Base-by-base conservation (phyloP, 1,140 invertebrate genomes). In the Dendrolimus kikuchii region DNA sequence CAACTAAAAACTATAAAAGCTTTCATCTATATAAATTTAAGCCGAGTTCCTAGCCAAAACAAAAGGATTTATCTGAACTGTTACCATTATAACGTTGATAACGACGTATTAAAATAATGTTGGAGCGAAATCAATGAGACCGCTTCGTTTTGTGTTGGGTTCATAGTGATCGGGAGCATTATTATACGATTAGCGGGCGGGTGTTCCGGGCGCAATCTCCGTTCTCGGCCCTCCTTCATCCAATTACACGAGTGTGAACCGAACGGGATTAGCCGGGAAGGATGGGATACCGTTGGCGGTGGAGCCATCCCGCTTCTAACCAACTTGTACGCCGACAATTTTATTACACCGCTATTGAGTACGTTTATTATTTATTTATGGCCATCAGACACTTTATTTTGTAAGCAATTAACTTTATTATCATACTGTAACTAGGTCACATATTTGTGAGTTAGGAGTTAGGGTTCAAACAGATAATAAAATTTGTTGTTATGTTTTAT, bases 161-260 rank as follows among this genome's bases (percentile, higher is more conserved):
- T 23, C 23, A 23, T 23, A 23, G 23, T 23, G 23, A 60, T 52
- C 50, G 61, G 55, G 68, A 71, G 67, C 63, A 77, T 79, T 77
- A 81, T 81, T 74, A 81, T 77, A 68, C 73, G 73, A 79, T 81
- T 81, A 81, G 71, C 70, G 68, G 66, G 60, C 60, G 58, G 68
- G 67, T 56, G 63, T 65, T 71, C 69, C 67, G 66, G 64, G 67
- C 63, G 64, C 73, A 77, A 81, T 81, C 74, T 75, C 74, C 63
- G 63, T 52, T 47, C 59, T 64, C 64, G 66, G 66, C 65, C 66
- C 73, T 71, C 74, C 71, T 77, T 82, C 71, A 82, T 82, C 77
- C 79, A 80, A 82, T 82, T 82, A 82, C 71, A 67, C 47, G 64
- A 80, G 77, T 81, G 78, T 81, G 75, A 78, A 75, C 69, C 71